Base-by-base conservation (phyloP, 2,113 vertebrate species). In the Ammospiza nelsoni region DNA sequence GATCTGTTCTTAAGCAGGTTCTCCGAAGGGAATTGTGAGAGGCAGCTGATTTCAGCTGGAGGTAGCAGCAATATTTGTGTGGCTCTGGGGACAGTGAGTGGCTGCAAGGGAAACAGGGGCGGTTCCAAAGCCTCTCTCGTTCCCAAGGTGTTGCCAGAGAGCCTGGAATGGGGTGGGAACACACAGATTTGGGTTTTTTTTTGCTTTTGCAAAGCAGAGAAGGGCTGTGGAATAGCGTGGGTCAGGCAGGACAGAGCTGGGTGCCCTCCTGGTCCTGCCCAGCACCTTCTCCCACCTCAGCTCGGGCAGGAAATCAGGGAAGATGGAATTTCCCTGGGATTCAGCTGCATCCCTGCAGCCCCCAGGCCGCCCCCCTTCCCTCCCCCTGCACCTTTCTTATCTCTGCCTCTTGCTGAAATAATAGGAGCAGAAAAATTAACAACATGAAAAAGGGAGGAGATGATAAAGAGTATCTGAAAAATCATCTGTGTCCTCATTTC, bases 401-500 rank as follows among this genome's bases (percentile, higher is more conserved):
- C 90, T 93, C 65, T 83, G 66, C 58, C 55, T 86, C 29, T 49
- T 31, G 54, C 65, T 48, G 12, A 63, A 95, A 82, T 67, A 75
- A 95, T 77, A 94, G 85, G 76, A 81, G 48, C 22, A 33, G 79
- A 44, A 93, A 88, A 94, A 92, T 92, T 88, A 96, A 72, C 59
- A 67, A 88, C 85, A 54, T 39, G 72, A 52, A 78, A 93, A 78
- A 67, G 75, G 82, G 90, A 95, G 84, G 91, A 77, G 84, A 78
- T 78, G 65, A 92, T 71, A 88, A 86, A 80, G 44, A 81, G 41
- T 69, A 76, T 95, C 89, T 94, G 92, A 37, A 78, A 84, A 94
- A 90, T 94, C 61, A 86, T 81, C 91, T 86, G 1, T 94, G 92
- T 74, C 85, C 94, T 92, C 68, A 41, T 93, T 95, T 89, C 90